Evolutionary conservation across 2,113 vertebrate genomes (phyloP), one percentile per base, ranked within the genome.

Genomic region (Solenodon paradoxus): DNA sequence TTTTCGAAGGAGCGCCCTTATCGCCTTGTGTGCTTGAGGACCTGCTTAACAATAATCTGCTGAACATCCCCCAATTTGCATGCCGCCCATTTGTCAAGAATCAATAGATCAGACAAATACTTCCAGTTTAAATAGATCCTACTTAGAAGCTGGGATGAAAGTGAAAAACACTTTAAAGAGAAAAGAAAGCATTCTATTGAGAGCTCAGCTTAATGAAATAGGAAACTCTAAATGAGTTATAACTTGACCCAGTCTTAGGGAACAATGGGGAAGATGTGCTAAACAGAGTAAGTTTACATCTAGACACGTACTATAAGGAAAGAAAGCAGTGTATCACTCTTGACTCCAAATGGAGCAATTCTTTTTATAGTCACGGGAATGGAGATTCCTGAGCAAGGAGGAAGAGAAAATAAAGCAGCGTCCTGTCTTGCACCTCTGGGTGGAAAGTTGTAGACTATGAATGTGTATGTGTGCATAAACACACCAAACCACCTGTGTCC

Each of bases 61-160:
- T 49, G 20, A 93, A 71, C 9, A 57, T 79, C 26, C 59, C 72
- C 12, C 75, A 42, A 88, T 89, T 95, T 85, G 42, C 51, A 92
- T 89, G 66, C 40, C 32, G 84, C 26, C 10, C 32, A 82, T 85
- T 81, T 64, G 22, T 94, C 53, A 94, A 78, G 59, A 90, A 92
- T 77, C 45, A 78, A 78, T 90, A 82, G 22, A 85, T 92, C n/a
- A 88, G 69, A 83, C 47, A 82, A 92, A 92, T 71, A 59, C 11
- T 82, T 51, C 13, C 74, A 95, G 55, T 72, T 82, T 38, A 66
- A 94, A 45, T n/a, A 78, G 74, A 75, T 69, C 28, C 16, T 75
- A 77, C n/a, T 68, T 92, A 89, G 57, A 85, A 69, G 79, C 61
- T 79, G 28, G 11, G 40, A 72, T 38, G 69, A 90, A 92, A 63